Conservation (phyloP, 2,888 invertebrate genomes). For the Vesta saturnalis region DNA sequence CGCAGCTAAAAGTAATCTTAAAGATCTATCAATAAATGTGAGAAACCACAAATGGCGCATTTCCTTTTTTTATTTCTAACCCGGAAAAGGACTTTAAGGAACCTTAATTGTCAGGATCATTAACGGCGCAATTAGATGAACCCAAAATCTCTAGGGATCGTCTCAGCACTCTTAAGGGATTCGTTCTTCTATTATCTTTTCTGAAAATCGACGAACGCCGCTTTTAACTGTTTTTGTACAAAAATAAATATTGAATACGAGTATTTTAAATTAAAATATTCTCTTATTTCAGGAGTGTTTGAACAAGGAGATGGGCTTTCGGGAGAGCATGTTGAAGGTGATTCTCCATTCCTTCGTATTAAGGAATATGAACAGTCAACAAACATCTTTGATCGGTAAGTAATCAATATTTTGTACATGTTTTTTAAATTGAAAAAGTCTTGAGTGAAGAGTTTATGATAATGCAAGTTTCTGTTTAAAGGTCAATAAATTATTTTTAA, state of each 20-base stretch:
- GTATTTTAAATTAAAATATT: no score
- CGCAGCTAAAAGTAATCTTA: no score
- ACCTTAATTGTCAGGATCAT: neutral
- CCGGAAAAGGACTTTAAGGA: neutral
- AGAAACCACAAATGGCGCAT: neutral
- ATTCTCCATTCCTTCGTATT: conserved; percentile 53
- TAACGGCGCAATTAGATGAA: neutral
- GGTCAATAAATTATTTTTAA: conserved; percentile 29
- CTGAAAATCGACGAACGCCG: neutral
- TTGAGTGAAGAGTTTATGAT: no score
- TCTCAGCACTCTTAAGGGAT: neutral
- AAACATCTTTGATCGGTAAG: conserved; percentile 57
- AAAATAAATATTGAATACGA: no score
- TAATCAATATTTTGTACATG: no score
- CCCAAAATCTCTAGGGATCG: neutral
- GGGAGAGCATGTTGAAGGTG: conserved; percentile 49
- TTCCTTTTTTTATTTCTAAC: neutral
- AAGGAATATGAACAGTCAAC: conserved; percentile 55
- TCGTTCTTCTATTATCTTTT: neutral
- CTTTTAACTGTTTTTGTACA: no score
- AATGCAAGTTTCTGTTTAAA: no score
- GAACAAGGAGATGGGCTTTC: conserved; percentile 56
- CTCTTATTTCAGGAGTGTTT: conserved; percentile 50
- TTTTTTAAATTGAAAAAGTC: no score
- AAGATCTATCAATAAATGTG: neutral